Evolutionary conservation across 2,888 invertebrate species (phyloP).

Genomic region (Drosophila ochracea): DNA sequence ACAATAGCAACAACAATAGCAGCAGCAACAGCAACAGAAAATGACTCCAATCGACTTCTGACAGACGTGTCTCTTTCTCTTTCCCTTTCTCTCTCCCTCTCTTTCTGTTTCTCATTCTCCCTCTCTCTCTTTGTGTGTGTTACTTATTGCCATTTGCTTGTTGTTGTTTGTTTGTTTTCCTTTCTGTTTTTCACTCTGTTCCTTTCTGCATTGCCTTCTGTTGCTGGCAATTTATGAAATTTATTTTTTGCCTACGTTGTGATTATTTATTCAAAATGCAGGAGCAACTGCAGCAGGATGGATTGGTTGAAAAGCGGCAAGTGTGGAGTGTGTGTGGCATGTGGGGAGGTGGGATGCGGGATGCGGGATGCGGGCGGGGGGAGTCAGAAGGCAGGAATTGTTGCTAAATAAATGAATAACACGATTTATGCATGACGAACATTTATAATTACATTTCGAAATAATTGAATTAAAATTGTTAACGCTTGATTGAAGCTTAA

Average conservation of each 20-base stretch:
- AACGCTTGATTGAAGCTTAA: constrained; percentile 82
- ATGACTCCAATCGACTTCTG: constrained; percentile 29
- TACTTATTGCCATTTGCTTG: constrained; percentile 23
- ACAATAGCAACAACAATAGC: not conserved
- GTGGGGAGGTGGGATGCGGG: not conserved
- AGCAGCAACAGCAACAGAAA: not conserved
- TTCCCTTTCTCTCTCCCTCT: no score
- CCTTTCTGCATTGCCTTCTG: not conserved
- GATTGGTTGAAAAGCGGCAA: not conserved
- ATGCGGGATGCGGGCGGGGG: no score
- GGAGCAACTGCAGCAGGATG: constrained; percentile 28
- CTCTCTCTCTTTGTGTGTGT: constrained; percentile 8
- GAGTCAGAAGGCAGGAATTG: not conserved
- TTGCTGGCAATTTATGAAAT: constrained; percentile 71
- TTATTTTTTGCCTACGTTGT: constrained; percentile 76
- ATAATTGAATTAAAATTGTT: constrained; percentile 82
- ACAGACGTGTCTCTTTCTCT: constrained; percentile 13
- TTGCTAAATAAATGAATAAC: constrained; percentile 76
- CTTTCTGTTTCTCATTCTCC: no score
- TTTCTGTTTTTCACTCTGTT: not conserved
- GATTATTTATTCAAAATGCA: constrained; percentile 77
- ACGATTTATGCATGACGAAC: constrained; percentile 76
- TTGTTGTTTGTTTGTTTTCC: not conserved
- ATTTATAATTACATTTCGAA: constrained; percentile 82
- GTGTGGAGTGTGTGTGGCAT: not conserved